Evolutionary conservation across 2,888 invertebrate genomes (phyloP).

Genomic region (Belgica antarctica): DNA sequence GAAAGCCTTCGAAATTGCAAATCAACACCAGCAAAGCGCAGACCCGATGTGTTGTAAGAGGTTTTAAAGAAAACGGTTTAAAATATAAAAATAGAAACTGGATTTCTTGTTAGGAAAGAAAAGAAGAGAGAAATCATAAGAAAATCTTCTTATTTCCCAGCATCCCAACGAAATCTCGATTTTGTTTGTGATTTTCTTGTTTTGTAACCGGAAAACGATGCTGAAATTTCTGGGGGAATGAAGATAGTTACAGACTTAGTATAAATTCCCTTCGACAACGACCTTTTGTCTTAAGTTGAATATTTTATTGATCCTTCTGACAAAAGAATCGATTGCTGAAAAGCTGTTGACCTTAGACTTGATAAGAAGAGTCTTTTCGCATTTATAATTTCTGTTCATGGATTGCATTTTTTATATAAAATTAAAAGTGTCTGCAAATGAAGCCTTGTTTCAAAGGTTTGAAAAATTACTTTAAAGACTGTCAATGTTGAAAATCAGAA

Average conservation of each 20-base stretch:
- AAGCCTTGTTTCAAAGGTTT: too few species aligned
- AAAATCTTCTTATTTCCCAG: not conserved
- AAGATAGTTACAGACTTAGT: slow-evolving; percentile 15
- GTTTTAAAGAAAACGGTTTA: slow-evolving; percentile 24
- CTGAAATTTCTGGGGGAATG: not conserved
- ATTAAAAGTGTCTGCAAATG: too few species aligned
- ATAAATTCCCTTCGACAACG: too few species aligned
- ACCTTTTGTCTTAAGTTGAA: too few species aligned
- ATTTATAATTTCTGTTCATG: too few species aligned
- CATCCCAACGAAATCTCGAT: not conserved
- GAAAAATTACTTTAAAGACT: too few species aligned
- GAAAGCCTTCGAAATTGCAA: slow-evolving; percentile 42
- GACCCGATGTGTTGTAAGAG: slow-evolving; percentile 30
- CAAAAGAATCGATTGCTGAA: too few species aligned
- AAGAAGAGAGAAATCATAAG: slow-evolving; percentile 25
- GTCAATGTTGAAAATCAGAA: too few species aligned
- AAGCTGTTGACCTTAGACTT: too few species aligned
- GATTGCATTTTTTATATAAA: too few species aligned
- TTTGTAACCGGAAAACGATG: slow-evolving; percentile 8
- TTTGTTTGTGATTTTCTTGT: slow-evolving; percentile 19
- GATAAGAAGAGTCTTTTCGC: too few species aligned
- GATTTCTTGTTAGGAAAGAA: slow-evolving; percentile 33
- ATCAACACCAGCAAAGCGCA: slow-evolving; percentile 22
- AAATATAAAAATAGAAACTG: slow-evolving; percentile 42
- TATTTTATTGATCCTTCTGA: too few species aligned